Evolutionary conservation across 2,113 vertebrate species (phyloP).

Genomic region (Ammodytes marinus): DNA sequence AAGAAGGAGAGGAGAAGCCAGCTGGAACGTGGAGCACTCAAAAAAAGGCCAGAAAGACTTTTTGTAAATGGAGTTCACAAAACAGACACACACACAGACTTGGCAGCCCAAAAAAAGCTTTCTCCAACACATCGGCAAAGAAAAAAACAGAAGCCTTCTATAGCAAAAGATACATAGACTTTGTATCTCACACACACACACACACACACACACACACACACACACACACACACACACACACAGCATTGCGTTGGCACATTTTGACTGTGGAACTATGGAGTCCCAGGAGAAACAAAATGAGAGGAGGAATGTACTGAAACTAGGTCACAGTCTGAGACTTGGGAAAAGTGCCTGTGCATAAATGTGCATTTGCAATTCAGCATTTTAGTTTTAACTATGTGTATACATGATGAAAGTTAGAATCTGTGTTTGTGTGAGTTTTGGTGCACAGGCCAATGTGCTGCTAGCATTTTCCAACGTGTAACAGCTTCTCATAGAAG

Average conservation of each 20-base stretch:
- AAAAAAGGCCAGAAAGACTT: slow-evolving; percentile 45
- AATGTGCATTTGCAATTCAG: slow-evolving; percentile 50
- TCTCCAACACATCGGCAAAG: slow-evolving; percentile 21
- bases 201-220: not conserved
- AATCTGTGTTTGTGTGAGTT: slow-evolving; percentile 27
- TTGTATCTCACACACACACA: slow-evolving; percentile 1
- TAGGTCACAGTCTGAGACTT: slow-evolving; percentile 74
- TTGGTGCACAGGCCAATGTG: slow-evolving; percentile 27
- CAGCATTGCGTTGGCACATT: slow-evolving; percentile 22
- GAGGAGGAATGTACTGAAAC: slow-evolving; percentile 77
- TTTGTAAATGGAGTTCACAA: slow-evolving; percentile 40
- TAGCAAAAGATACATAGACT: slow-evolving; percentile 26
- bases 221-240: slow-evolving; percentile 9
- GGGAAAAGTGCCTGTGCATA: slow-evolving; percentile 43
- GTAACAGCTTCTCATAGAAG: slow-evolving; percentile 31
- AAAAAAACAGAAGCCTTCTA: slow-evolving; percentile 24
- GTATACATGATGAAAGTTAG: slow-evolving; percentile 20
- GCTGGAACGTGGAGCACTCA: slow-evolving; percentile 58
- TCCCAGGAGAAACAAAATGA: slow-evolving; percentile 69
- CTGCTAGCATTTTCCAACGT: slow-evolving; percentile 27
- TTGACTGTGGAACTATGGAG: slow-evolving; percentile 52
- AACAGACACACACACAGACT: slow-evolving; percentile 29
- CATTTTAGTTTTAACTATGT: slow-evolving; percentile 54
- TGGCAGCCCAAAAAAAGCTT: not conserved
- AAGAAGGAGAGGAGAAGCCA: slow-evolving; percentile 55